phyloP scores from a whole-genome alignment of 2,888 invertebrate genomes.

The Caenorhabditis doughertyi region DNA sequence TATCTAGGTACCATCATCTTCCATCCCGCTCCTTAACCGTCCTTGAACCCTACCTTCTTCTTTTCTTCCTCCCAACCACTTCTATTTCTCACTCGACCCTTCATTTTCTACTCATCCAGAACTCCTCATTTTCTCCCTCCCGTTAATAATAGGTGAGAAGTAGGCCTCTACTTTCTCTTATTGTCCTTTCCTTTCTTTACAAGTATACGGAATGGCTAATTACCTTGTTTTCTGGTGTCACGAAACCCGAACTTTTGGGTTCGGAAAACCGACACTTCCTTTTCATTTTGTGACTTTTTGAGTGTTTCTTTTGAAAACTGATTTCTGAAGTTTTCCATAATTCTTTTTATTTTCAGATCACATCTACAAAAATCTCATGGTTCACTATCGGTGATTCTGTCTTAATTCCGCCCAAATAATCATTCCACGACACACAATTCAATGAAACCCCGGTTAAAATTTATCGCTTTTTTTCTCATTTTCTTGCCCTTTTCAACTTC shows the following conservation, averaged over 20 bases:
- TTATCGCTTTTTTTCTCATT: conserved; percentile 2
- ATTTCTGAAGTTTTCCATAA: too few species aligned
- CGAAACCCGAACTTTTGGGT: too few species aligned
- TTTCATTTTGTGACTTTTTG: too few species aligned
- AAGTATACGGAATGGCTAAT: conserved; percentile 20
- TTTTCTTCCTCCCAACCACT: too few species aligned
- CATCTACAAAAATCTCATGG: conserved; percentile 25
- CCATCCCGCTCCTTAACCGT: conserved; percentile 10
- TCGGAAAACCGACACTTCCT: too few species aligned
- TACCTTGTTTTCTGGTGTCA: neutral
- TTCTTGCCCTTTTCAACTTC: conserved; percentile 10
- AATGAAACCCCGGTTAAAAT: conserved; percentile 60
- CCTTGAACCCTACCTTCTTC: conserved; percentile 52
- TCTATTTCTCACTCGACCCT: too few species aligned
- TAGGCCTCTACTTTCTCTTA: conserved; percentile 9
- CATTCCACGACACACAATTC: neutral
- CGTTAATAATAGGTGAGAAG: conserved; percentile 25
- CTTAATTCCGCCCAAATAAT: neutral
- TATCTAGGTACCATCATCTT: conserved; percentile 26
- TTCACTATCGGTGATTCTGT: conserved; percentile 18
- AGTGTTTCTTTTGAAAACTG: too few species aligned
- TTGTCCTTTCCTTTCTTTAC: neutral
- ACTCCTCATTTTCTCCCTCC: neutral
- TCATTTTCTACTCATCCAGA: conserved; percentile 18
- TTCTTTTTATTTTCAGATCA: conserved; percentile 2